Evolutionary conservation across 2,888 invertebrate species (phyloP), one percentile per base, ranked within the genome.

Genomic region (Calameuta filiformis): DNA sequence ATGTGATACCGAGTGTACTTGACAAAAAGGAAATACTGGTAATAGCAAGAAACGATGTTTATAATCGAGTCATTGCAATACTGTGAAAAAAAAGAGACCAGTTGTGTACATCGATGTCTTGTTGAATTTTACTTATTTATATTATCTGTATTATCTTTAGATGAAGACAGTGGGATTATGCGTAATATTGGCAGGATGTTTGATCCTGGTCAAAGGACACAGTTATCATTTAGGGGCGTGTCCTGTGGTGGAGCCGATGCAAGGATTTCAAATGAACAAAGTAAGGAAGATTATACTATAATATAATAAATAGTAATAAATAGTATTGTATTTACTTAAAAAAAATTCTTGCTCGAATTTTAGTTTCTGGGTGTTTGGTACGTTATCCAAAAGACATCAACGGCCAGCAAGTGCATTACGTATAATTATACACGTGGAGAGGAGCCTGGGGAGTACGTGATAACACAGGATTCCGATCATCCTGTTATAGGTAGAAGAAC

Each of bases 301-400:
- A 34, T 77, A 71, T 31, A 31, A 71, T 31, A 6, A 34, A 6
- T n/a, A 33, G 11, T 31, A 31, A 71, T 31, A 6, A 34, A 6
- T n/a, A 33, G 11, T 23, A 31, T 15, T 71, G 6, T 12, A 15
- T 4, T 35, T 37, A 77, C 34, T 23, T 11, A 33, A 11, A 4
- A 23, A 4, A n/a, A 23, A 11, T 23, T 31, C n/a, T 31, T 71
- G 9, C 23, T 76, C 74, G 73, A 68, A 71, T 88, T 92, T 75
- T 91, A 97, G 96, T 93, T 97, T 91, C 91, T 96, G 79, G 97
- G 97, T 0, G 91, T 95, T 30, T 97, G 97, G 97, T 96, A 95
- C 90, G 96, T 95, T 23, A 94, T 97, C 69, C 95, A 96, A 91
- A 97, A 97, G 92, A 96, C 96, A 1, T 95, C 96, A 11, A 97